phyloP scores from a whole-genome alignment of 2,888 invertebrate genomes.

The Bursaphelenchus okinawaensis region DNA sequence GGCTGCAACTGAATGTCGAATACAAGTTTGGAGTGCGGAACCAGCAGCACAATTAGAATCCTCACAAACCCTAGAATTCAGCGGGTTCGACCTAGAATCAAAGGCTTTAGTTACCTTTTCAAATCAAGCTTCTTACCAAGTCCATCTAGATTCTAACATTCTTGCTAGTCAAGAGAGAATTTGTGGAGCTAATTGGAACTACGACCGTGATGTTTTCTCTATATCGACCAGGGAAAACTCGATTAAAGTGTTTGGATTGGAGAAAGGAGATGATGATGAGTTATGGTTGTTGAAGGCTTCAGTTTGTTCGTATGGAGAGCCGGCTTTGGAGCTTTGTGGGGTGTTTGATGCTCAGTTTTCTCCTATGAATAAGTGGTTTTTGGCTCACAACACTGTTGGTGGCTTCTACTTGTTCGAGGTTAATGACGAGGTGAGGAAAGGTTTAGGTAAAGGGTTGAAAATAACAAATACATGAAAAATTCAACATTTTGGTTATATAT shows the following conservation, averaged over 20 bases:
- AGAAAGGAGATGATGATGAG: not conserved
- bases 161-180: slow-evolving; percentile 1
- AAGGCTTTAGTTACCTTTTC: not conserved
- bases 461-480: not conserved
- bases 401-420: slow-evolving; percentile 9
- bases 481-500: not conserved
- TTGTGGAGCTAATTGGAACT: slow-evolving; percentile 5
- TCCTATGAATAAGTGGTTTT: not conserved
- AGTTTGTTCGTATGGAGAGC: slow-evolving; percentile 9
- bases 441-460: not conserved
- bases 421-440: not conserved
- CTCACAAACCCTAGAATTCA: not conserved
- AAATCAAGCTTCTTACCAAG: not conserved
- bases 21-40: slow-evolving; percentile 6
- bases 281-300: not conserved
- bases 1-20: not conserved
- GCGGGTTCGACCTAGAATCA: slow-evolving; percentile 2
- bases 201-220: not conserved
- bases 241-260: not conserved
- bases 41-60: not conserved
- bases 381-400: slow-evolving; percentile 12
- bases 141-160: slow-evolving; percentile 6
- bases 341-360: slow-evolving; percentile 9
- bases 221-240: slow-evolving; percentile 11
- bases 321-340: slow-evolving; percentile 6